Base-by-base conservation (phyloP, 23 tunicate genomes). In the Diplosoma virens region DNA sequence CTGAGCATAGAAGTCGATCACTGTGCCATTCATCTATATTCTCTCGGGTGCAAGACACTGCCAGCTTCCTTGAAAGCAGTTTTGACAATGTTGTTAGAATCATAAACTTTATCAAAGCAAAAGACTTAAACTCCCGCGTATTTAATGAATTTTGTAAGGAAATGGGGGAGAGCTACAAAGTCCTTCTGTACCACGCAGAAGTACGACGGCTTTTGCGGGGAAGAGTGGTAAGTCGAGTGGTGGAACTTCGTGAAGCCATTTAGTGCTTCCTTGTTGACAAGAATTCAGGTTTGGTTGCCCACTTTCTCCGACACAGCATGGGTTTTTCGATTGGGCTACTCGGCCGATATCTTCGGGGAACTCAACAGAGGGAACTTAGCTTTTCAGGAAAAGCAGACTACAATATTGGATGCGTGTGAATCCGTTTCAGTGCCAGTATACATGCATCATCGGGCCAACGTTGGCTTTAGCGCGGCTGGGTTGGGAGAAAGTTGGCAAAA, bases 41-140 rank as follows among this genome's bases (percentile, higher is more conserved):
- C n/a, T n/a, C n/a, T n/a, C n/a, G n/a, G n/a, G n/a, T n/a, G n/a
- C n/a, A n/a, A n/a, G 70, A 63, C 36, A 5, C 70, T 63, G 70
- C 70, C 35, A 63, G 35, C 70, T 63, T 63, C 33, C 70, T 63
- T 63, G 35, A 63, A 63, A 63, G 70, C 33, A 63, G 70, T 63
- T 63, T 63, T n/a, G 70, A 26, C 70, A 35, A 63, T 63, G 70
- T 63, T 63, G 70, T 63, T 11, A 63, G 20, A 63, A 63, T 63
- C 36, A 6, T 63, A n/a, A 26, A 63, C 70, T 63, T 63, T n/a
- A 63, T 63, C 70, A 26, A 63, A 63, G 5, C 9, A n/a, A 63
- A 63, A n/a, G 35, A 63, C 35, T 63, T 25, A n/a, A 63, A 63
- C 70, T 56, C 64, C 25, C 21, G 64, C 64, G 22, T 56, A 56